These are phyloP conservation scores for Netelia inedita DNA, from an alignment of 2,888 invertebrate genomes.

Conservation along the genomic window DNA sequence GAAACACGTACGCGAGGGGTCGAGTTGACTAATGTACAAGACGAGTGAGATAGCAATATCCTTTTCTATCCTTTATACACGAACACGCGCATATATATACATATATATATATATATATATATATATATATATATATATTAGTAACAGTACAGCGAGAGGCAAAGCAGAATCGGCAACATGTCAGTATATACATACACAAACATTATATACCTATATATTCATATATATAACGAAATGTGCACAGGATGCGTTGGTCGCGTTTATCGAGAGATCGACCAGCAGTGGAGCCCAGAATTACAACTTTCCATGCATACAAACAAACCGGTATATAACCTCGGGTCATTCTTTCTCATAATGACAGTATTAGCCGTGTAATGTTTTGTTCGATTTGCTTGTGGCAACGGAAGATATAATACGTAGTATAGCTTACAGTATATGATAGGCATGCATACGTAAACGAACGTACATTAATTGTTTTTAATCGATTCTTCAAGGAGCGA, in stretches of 20 bases:
- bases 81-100: conserved; percentile 34
- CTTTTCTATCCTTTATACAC: conserved; percentile 49
- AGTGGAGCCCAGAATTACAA: conserved; percentile 66
- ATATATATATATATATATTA: not conserved
- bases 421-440: too few species aligned
- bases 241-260: conserved; percentile 67
- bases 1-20: conserved; percentile 74
- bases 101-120: conserved; percentile 15
- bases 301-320: conserved; percentile 68
- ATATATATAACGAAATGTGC: not conserved
- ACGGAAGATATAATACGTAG: not conserved
- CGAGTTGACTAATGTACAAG: conserved; percentile 76
- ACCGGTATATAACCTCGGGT: conserved; percentile 64
- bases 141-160: conserved; percentile 27
- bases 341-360: conserved; percentile 54
- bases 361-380: conserved; percentile 35
- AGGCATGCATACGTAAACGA: too few species aligned
- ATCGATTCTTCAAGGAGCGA: not conserved
- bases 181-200: conserved; percentile 41
- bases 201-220: conserved; percentile 19
- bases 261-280: conserved; percentile 67
- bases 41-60: conserved; percentile 53
- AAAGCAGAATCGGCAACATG: conserved; percentile 44
- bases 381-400: conserved; percentile 63
- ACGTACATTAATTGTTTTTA: too few species aligned